Percentiles rank a stretch among this genome's conserved stretches.
Conservation (phyloP, 1,140 invertebrate species). For the Drosophila oshimai region DNA sequence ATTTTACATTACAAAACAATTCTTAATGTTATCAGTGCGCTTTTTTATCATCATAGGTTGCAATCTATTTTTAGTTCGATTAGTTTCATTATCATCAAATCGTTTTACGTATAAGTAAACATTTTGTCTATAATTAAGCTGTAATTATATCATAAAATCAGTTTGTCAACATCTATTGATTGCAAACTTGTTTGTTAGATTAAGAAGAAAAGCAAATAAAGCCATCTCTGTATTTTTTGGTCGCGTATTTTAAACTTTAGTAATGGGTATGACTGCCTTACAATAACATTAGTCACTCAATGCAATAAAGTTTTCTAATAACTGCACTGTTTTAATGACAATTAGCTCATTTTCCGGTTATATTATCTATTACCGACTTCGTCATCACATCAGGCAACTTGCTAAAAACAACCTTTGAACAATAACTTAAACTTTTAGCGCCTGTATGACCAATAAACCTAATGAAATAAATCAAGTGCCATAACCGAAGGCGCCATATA, state of each 20-base stretch:
- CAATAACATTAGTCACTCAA: neutral
- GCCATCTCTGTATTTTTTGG: neutral
- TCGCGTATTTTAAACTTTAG: neutral
- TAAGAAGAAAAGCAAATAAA: neutral
- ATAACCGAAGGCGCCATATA: constrained; percentile 25
- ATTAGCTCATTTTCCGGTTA: neutral
- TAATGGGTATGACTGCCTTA: neutral
- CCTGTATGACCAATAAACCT: constrained; percentile 19
- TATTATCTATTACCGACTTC: neutral
- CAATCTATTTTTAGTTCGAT: neutral
- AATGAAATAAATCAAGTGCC: constrained; percentile 31
- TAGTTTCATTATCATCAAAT: neutral
- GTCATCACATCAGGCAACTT: neutral
- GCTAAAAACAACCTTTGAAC: neutral
- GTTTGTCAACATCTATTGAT: neutral
- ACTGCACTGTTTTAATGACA: neutral
- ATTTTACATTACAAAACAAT: no score
- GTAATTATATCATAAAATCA: neutral
- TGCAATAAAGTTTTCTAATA: neutral
- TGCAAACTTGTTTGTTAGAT: neutral
- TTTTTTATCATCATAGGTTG: neutral
- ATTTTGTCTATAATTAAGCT: neutral
- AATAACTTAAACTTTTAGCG: constrained; percentile 7
- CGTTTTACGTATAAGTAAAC: neutral
- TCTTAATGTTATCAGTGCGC: no score